These are phyloP conservation scores for Magallana nippona DNA, from an alignment of 2,888 invertebrate genomes.

Conservation along the genomic window DNA sequence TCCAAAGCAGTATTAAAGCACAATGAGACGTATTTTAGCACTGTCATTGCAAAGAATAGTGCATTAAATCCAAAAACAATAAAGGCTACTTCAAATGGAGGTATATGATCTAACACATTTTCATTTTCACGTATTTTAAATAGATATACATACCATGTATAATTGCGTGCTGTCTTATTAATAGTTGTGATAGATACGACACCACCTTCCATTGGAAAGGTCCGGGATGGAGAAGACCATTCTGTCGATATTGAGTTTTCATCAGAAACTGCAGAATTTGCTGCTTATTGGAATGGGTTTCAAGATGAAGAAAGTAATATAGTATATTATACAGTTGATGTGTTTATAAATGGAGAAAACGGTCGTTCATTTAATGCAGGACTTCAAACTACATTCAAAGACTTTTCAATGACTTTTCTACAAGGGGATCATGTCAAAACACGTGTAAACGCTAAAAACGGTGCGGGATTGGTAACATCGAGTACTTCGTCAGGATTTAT, in stretches of 20 bases:
- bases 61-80: slow-evolving; percentile 64
- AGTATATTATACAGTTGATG: slow-evolving; percentile 55
- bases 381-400: slow-evolving; percentile 45
- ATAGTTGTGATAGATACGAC: slow-evolving; percentile 63
- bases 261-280: slow-evolving; percentile 58
- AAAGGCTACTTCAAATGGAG: slow-evolving; percentile 63
- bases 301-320: slow-evolving; percentile 62
- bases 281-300: slow-evolving; percentile 56
- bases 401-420: slow-evolving; percentile 54
- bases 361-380: slow-evolving; percentile 55
- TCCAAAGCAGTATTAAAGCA: slow-evolving; percentile 54
- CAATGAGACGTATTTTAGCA: slow-evolving; percentile 65
- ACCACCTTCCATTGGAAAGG: slow-evolving; percentile 55
- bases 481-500: slow-evolving; percentile 59
- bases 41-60: slow-evolving; percentile 64
- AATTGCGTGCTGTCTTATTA: slow-evolving; percentile 4
- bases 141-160: not conserved
- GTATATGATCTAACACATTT: slow-evolving; percentile 42
- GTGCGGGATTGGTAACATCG: slow-evolving; percentile 55
- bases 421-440: slow-evolving; percentile 55
- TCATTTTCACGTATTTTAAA: no score
- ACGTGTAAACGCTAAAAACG: slow-evolving; percentile 62
- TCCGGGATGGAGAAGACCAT: slow-evolving; percentile 55
- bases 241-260: slow-evolving; percentile 53
- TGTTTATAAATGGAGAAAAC: slow-evolving; percentile 58